Conservation (phyloP, 2,888 invertebrate species). For the Neoascia interrupta region DNA sequence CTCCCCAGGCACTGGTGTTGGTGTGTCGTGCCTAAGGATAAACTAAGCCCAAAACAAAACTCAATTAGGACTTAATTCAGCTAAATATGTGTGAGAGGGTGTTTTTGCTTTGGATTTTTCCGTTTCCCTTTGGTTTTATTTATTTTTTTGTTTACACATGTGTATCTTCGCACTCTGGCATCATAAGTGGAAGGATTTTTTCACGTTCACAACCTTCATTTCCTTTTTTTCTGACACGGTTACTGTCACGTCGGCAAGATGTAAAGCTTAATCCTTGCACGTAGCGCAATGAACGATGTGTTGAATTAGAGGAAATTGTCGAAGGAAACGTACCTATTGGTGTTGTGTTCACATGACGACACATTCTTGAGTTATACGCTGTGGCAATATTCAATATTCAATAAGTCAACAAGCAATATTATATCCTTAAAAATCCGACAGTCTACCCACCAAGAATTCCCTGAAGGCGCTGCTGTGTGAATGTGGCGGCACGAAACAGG, state of each 20-base stretch:
- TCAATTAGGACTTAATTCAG: slow-evolving; percentile 56
- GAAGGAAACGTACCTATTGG: too few relatives aligned
- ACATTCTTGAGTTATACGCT: neutral
- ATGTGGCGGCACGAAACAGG: slow-evolving; percentile 3
- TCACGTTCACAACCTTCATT: slow-evolving; percentile 22
- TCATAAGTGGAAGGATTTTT: slow-evolving; percentile 29
- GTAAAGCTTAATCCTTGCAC: slow-evolving; percentile 65
- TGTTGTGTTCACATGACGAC: neutral
- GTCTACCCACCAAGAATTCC: slow-evolving; percentile 5
- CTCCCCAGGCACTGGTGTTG: too few relatives aligned
- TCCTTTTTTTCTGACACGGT: neutral
- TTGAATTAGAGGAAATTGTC: slow-evolving; percentile 49
- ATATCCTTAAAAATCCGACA: slow-evolving; percentile 41
- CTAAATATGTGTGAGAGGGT: slow-evolving; percentile 31
- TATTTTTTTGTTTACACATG: slow-evolving; percentile 3
- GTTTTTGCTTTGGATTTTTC: slow-evolving; percentile 20
- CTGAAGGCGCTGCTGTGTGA: too few relatives aligned
- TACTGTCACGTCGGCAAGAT: slow-evolving; percentile 52
- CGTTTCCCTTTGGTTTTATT: neutral
- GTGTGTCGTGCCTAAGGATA: slow-evolving; percentile 14
- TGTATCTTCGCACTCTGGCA: neutral
- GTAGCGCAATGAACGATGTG: slow-evolving; percentile 57
- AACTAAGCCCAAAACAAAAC: slow-evolving; percentile 40
- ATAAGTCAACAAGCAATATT: slow-evolving; percentile 59
- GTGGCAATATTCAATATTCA: slow-evolving; percentile 34